Percentiles rank a stretch among this genome's conserved stretches.
phyloP scores from a whole-genome alignment of 1,140 invertebrate species.

The Aplysia californica region DNA sequence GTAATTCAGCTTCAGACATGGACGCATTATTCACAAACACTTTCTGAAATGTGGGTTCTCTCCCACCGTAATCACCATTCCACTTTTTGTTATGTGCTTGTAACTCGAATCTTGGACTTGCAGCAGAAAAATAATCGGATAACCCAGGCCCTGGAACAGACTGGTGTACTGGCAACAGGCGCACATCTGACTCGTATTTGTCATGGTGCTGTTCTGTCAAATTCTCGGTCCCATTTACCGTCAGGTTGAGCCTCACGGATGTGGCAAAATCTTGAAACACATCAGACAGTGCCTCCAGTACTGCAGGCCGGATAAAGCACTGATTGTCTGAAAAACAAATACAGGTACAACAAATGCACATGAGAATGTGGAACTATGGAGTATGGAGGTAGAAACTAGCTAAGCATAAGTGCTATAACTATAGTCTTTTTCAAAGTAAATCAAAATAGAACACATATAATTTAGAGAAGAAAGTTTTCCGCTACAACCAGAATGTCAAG shows the following conservation, averaged over 20 bases:
- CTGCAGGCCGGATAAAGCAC: background rate
- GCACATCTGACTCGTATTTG: no score
- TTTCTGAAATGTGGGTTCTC: no score
- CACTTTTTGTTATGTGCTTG: no score
- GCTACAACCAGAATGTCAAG: background rate
- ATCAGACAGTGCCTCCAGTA: background rate
- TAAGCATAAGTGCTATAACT: background rate
- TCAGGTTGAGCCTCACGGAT: background rate
- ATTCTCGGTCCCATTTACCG: no score
- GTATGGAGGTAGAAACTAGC: background rate
- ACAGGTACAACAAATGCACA: background rate
- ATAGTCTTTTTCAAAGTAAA: background rate
- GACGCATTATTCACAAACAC: no score
- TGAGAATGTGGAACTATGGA: background rate
- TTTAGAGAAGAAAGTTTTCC: background rate
- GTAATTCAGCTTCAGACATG: no score
- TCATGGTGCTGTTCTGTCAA: no score
- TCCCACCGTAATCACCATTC: no score
- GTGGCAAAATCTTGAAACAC: slow-evolving; percentile 1
- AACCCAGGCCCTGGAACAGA: no score
- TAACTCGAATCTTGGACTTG: no score
- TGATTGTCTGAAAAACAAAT: background rate
- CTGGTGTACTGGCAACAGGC: no score
- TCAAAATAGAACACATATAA: background rate
- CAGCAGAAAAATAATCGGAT: no score